Evolutionary conservation across 2,113 vertebrate genomes (phyloP), one percentile per base, ranked within the genome.

Genomic region (Phyllostomus hastatus): DNA sequence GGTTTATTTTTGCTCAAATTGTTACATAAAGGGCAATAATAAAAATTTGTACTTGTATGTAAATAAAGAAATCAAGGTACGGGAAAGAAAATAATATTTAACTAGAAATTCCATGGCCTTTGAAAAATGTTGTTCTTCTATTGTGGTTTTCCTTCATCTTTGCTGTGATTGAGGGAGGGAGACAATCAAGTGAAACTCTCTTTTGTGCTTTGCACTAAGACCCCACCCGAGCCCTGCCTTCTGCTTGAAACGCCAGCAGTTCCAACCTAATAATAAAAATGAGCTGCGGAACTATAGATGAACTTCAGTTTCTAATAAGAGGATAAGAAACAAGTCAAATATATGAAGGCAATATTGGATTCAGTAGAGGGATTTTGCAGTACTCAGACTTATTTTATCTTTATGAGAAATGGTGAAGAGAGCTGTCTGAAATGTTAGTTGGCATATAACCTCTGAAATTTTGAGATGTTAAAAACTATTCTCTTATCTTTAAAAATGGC

Each of bases 21-120:
- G 15, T 61, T 87, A 80, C 11, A 61, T 57, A 85, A 94, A 89
- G 33, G 52, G 9, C 90, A 93, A 91, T 7, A 80, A 89, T 87
- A 15, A 89, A 94, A 94, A 94, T 89, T 10, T 94, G 26, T 54
- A 19, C 50, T 66, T n/a, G 43, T 24, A 28, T 57, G 50, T 75
- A 87, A 88, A 93, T 84, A 35, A 97, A 94, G 20, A 95, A 97
- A 86, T 95, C 50, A 80, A 67, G 90, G 22, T 26, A 67, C 16
- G 52, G 19, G 26, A 43, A 93, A 75, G 24, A 88, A 81, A 70
- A 81, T 69, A 90, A 80, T 59, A 73, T 88, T 90, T 85, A 82
- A 95, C 41, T 22, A 54, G 10, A 96, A 97, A 94, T 79, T 43
- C 78, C 33, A 15, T 54, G 22, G 14, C 52, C 82, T 94, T 85